These are phyloP conservation scores for Rhopilema esculentum DNA, from an alignment of 30 jellyfish, hydroid and myxozoan species.

Conservation along the genomic window DNA sequence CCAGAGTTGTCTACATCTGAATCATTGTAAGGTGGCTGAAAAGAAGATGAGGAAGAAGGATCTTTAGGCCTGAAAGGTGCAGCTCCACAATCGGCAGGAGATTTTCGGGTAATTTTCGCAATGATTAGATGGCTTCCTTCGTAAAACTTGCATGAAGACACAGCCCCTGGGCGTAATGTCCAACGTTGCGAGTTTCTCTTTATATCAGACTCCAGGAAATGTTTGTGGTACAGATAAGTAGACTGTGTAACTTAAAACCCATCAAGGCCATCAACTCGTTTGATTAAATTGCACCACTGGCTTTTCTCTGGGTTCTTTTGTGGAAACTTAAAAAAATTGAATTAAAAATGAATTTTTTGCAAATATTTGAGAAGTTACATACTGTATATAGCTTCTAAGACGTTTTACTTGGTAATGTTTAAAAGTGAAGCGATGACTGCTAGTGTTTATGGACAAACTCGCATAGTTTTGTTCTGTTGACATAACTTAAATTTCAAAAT, in stretches of 20 bases:
- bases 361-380: no score
- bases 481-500: no score
- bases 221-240: conserved; percentile 38
- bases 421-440: no score
- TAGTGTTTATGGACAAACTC: no score
- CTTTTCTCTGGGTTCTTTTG: conserved; percentile 38
- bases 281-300: conserved; percentile 27
- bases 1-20: not conserved
- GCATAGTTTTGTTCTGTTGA: no score
- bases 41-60: not conserved
- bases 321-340: conserved; percentile 23
- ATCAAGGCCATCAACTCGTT: conserved; percentile 50
- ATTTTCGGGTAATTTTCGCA: not conserved
- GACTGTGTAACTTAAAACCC: conserved; percentile 24
- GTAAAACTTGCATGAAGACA: conserved; percentile 15
- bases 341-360: no score
- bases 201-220: conserved; percentile 24
- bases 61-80: not conserved
- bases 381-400: no score
- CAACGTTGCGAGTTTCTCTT: conserved; percentile 51
- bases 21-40: not conserved
- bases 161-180: conserved; percentile 36
- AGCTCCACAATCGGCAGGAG: not conserved
- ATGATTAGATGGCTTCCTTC: not conserved
- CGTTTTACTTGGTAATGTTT: no score